Base-by-base conservation (phyloP, 1,140 invertebrate genomes). In the Drosophila navojoa region DNA sequence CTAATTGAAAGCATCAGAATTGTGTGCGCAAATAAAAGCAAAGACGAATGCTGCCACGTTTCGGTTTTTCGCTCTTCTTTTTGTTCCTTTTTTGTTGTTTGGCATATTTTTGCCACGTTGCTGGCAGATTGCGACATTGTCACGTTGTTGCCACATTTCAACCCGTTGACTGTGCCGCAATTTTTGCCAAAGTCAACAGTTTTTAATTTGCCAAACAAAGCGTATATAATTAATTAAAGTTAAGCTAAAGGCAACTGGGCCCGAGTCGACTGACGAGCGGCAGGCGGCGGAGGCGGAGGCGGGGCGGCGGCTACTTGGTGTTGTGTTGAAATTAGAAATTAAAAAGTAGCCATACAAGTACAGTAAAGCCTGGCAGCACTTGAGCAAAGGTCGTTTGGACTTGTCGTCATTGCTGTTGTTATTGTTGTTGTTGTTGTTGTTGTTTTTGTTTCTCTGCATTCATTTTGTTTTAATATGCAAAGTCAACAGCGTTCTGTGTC, bases 391-490 rank as follows among this genome's bases (percentile, higher is more conserved):
- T 64, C 60, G 19, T 35, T 49, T 13, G 15, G 13, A 35, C 38
- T 55, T 55, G 22, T 49, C 11, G 16, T 60, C 60, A 6, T 13
- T 15, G 5, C 10, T 25, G 4, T 61, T 61, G 6, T 15, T 44
- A 2, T 44, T 54, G 9, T 35, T 49, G 27, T 59, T 64, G 4
- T 42, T 62, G 32, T 59, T 58, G 32, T 60, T 77, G 57, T 45
- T 58, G 60, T 54, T 22, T 22, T 22, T 79, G 68, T 42, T 71
- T 69, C 57, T 69, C 52, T 84, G 80, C 80, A 82, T 84, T 86
- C 78, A 82, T 86, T 86, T 86, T 76, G 81, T 87, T 86, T 87
- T 87, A 87, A 86, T 82, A 87, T 87, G 82, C 82, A 86, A 82
- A 87, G 79, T 85, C 81, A 85, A 87, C 81, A 86, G 71, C 82